Percentiles rank a stretch among this genome's conserved stretches.
Evolutionary conservation across 2,888 invertebrate species (phyloP).

Genomic region (Antheraea assamensis): DNA sequence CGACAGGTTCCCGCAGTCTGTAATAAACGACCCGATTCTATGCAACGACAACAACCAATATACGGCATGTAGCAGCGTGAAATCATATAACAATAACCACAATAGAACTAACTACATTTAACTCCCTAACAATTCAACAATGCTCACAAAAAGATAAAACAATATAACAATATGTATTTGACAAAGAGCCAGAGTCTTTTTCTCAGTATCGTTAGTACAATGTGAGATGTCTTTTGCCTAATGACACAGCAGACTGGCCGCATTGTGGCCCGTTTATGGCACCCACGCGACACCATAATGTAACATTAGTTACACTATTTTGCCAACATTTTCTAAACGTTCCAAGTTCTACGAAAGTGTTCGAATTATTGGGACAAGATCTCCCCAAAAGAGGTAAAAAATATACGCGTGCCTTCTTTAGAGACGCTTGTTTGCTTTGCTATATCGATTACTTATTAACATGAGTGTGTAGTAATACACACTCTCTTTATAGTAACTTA

Average conservation of each 20-base stretch:
- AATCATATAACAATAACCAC: conserved; percentile 64
- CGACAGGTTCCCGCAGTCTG: conserved; percentile 68
- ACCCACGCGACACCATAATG: conserved; percentile 79
- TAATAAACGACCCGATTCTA: conserved; percentile 76
- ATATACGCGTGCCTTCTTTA: conserved; percentile 63
- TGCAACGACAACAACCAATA: conserved; percentile 58
- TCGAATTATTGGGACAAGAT: conserved; percentile 59
- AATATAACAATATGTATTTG: conserved; percentile 55
- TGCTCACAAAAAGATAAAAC: conserved; percentile 66
- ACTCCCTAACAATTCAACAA: conserved; percentile 78
- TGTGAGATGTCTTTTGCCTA: conserved; percentile 62
- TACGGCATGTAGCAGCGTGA: conserved; percentile 62
- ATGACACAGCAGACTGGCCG: conserved; percentile 67
- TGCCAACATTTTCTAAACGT: conserved; percentile 64
- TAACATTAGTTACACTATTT: conserved; percentile 78
- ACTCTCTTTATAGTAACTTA: too few species aligned
- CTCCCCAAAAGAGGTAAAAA: conserved; percentile 49
- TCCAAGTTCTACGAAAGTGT: conserved; percentile 64
- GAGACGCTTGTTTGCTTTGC: not conserved
- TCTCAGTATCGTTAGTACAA: conserved; percentile 63
- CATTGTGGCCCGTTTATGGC: conserved; percentile 77
- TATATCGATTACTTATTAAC: not conserved
- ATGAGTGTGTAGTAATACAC: not conserved
- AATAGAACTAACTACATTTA: conserved; percentile 76
- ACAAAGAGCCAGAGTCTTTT: conserved; percentile 57